Evolutionary conservation across 2,888 invertebrate species (phyloP), one percentile per base, ranked within the genome.

Genomic region (Helleia helle): DNA sequence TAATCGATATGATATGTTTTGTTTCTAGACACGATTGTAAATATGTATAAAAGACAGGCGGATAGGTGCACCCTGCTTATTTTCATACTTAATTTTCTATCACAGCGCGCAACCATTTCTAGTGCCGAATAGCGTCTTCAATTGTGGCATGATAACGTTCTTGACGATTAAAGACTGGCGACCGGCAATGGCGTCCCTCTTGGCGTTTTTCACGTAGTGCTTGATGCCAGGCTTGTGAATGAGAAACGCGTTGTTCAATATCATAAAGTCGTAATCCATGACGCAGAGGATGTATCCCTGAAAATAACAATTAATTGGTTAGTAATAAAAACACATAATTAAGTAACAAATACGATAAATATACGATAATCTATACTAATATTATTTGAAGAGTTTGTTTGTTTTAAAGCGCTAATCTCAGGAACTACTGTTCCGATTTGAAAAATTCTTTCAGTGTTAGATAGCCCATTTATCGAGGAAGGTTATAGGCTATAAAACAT

Each of bases 181-280:
- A 27, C 88, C 87, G 4, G 93, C 92, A 40, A 94, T 81, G 60
- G 89, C 86, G 37, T 93, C 92, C 39, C 95, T 86, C 51, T 91
- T 91, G 13, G 90, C 83, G 65, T 96, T 93, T 65, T 91, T 92
- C 61, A 90, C 91, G 71, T 91, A 90, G 38, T 91, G 86, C 69
- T 96, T 96, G 55, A 96, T 96, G 37, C 96, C 96, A 0, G 96
- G 96, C 56, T 94, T 93, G 77, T 96, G 96, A 38, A 93, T 93
- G 44, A 96, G 86, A 74, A 96, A 96, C n/a, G 94, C 95, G 74
- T 96, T 95, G 81, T 96, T 94, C 63, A 96, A 76, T 57, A 96
- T 95, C 74, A 95, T 91, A 70, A 96, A 96, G 65, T 96, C 95
- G 74, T 96, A 96, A 73, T 96, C 93, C 68, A 94, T 86, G 17